These are phyloP conservation scores for Phaenicophaeus curvirostris DNA, from an alignment of 2,797 vertebrate genomes.

Conservation along the genomic window DNA sequence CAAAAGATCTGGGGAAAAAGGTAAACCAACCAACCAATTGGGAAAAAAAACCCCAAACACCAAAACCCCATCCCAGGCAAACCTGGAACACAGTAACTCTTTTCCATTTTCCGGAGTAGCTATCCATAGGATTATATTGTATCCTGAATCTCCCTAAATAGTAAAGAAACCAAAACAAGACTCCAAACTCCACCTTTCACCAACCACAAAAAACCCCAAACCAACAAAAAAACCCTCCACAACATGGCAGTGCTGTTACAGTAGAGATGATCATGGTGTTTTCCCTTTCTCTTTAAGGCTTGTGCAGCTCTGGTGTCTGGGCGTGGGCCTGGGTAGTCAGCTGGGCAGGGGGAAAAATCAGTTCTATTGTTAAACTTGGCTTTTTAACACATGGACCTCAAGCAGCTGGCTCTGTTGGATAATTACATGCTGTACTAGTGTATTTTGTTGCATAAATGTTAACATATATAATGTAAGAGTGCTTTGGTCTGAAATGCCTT, in stretches of 20 bases:
- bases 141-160: background rate
- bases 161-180: background rate
- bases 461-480: background rate
- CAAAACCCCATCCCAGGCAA: no score
- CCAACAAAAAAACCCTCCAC: rapidly evolving
- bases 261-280: background rate
- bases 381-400: background rate
- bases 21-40: background rate
- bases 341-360: background rate
- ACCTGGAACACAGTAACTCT: background rate
- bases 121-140: background rate
- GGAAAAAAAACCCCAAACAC: no score
- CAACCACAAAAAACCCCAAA: rapidly evolving
- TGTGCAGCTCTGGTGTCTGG: background rate
- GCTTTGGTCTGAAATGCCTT: background rate
- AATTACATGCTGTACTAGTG: background rate
- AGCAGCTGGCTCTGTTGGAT: background rate
- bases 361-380: background rate
- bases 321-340: background rate
- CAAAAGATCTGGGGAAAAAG: background rate
- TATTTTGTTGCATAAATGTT: background rate
- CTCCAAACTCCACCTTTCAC: background rate
- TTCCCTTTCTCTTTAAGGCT: background rate
- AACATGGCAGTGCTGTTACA: background rate
- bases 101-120: background rate